Percentiles rank a stretch among this genome's conserved stretches.
Conservation (phyloP, 2,888 invertebrate species). For the Odontomyia ornata region DNA sequence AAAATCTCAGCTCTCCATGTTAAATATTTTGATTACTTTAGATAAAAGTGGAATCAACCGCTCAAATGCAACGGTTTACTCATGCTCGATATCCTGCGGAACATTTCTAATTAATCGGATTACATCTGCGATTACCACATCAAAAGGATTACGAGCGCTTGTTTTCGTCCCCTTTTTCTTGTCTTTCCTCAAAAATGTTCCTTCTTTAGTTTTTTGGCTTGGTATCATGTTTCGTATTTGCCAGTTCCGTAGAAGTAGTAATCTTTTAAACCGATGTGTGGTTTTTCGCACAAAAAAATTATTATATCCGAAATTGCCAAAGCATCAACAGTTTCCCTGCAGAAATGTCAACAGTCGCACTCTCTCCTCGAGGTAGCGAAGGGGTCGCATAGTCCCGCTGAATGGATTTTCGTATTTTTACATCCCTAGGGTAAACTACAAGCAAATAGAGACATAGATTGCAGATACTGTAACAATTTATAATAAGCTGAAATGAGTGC, state of each 20-base stretch:
- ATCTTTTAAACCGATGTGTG: not conserved
- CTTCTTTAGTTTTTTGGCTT: not conserved
- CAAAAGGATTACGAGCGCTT: slow-evolving; percentile 40
- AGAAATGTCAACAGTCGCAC: not conserved
- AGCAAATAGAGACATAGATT: no score
- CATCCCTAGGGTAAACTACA: no score
- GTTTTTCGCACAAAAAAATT: not conserved
- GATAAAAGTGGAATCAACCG: no score
- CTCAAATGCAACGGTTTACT: no score
- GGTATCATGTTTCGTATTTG: not conserved
- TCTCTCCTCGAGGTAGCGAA: no score
- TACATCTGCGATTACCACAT: slow-evolving; percentile 43
- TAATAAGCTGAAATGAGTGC: no score
- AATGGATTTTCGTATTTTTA: no score
- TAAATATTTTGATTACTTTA: no score
- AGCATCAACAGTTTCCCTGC: not conserved
- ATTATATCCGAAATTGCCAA: not conserved
- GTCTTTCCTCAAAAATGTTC: not conserved
- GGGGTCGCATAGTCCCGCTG: no score
- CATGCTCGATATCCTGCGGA: not conserved
- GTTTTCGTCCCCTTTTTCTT: not conserved
- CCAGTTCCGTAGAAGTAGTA: not conserved
- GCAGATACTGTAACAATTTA: no score
- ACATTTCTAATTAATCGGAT: slow-evolving; percentile 43
- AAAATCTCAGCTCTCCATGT: no score